These are phyloP conservation scores for Papilio polyxenes DNA, from an alignment of 1,140 invertebrate genomes.

Conservation along the genomic window DNA sequence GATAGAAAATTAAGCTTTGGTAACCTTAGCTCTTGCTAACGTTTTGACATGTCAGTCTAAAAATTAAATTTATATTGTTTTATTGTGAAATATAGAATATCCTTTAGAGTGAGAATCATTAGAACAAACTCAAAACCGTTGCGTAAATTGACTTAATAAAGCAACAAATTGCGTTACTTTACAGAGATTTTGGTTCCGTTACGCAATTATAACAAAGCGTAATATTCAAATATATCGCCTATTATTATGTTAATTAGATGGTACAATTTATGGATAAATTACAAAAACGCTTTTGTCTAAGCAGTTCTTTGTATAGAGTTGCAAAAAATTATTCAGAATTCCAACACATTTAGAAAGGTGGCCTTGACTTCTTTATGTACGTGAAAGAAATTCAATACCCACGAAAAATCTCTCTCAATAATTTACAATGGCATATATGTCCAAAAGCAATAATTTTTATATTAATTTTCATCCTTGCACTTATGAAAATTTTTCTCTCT, in stretches of 20 bases:
- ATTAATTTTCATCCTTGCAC: not conserved
- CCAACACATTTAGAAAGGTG: not conserved
- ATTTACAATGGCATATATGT: not conserved
- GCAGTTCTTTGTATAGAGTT: not conserved
- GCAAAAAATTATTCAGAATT: conserved; percentile 2
- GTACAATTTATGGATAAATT: not conserved
- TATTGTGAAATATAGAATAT: not conserved
- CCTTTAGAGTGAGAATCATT: conserved; percentile 2
- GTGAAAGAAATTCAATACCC: not conserved
- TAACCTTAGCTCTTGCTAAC: not conserved
- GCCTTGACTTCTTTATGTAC: not conserved
- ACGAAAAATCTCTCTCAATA: not conserved
- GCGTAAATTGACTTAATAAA: conserved; percentile 20
- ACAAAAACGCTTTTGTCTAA: conserved; percentile 7
- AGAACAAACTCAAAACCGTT: not conserved
- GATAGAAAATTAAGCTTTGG: not conserved
- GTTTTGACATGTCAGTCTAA: not conserved
- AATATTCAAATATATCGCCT: conserved; percentile 13
- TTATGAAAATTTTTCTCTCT: not conserved
- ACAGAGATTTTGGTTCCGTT: not conserved
- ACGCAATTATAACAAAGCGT: not conserved
- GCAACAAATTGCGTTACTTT: conserved; percentile 14
- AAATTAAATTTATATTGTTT: too few relatives aligned
- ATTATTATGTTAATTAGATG: conserved; percentile 20
- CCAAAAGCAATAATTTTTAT: not conserved